Evolutionary conservation across 2,113 vertebrate species (phyloP).

Genomic region (Oxyruncus cristatus): DNA sequence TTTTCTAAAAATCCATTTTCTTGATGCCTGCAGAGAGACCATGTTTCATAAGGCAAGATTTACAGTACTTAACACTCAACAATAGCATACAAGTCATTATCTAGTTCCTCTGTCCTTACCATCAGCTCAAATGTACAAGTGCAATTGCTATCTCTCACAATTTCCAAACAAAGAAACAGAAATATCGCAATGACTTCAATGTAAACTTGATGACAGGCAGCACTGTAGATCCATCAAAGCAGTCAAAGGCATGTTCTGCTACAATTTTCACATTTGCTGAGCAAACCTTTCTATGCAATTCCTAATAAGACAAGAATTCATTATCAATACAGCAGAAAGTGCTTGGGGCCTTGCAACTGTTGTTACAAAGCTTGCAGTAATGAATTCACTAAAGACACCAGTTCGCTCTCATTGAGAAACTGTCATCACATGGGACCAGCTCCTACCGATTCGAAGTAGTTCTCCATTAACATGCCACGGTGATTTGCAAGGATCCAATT

Average conservation of each 20-base stretch:
- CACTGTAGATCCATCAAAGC: not conserved
- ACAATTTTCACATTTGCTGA: not conserved
- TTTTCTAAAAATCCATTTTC: not conserved
- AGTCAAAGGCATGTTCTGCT: not conserved
- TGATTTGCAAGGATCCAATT: not conserved
- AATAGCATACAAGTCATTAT: not conserved
- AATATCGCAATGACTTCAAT: not conserved
- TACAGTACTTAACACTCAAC: not conserved
- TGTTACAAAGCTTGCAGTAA: not conserved
- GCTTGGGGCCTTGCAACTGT: not conserved
- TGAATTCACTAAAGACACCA: not conserved
- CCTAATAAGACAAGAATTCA: not conserved
- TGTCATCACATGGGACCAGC: not conserved
- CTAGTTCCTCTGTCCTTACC: not conserved
- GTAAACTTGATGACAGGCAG: not conserved
- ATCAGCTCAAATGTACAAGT: not conserved
- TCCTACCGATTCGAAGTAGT: not conserved
- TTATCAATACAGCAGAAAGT: not conserved
- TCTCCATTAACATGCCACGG: rapidly evolving
- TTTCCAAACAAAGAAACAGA: not conserved
- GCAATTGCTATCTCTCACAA: not conserved
- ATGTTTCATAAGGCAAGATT: not conserved
- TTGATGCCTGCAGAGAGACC: not conserved
- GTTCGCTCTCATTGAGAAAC: not conserved
- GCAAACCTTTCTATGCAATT: not conserved